Percentiles rank a stretch among this genome's conserved stretches.
Evolutionary conservation across 2,888 invertebrate species (phyloP).

Genomic region (Anthophora plumipes): DNA sequence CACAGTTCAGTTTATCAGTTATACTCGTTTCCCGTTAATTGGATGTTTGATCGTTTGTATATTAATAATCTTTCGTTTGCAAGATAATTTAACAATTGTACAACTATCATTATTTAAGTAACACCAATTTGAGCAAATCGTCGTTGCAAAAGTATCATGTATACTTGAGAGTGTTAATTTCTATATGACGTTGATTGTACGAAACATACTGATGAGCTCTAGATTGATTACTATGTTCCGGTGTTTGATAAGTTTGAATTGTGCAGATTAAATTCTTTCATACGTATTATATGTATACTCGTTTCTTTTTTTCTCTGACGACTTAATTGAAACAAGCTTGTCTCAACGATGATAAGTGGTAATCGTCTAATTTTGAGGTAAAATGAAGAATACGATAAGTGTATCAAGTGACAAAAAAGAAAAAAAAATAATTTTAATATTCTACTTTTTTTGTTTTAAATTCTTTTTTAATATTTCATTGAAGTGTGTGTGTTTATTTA

Average conservation of each 20-base stretch:
- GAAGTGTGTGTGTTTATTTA: too few relatives aligned
- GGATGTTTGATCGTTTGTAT: too few relatives aligned
- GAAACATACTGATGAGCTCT: not conserved
- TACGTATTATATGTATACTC: not conserved
- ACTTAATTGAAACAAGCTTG: not conserved
- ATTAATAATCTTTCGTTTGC: too few relatives aligned
- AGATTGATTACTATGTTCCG: not conserved
- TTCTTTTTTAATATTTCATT: too few relatives aligned
- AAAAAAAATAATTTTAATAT: too few relatives aligned
- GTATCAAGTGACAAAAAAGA: not conserved
- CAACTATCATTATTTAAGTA: not conserved
- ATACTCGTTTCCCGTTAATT: too few relatives aligned
- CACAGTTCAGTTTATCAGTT: too few relatives aligned
- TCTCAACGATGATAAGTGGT: not conserved
- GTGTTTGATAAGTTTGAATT: slow-evolving; percentile 3
- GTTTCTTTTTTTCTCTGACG: not conserved
- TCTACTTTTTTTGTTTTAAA: too few relatives aligned
- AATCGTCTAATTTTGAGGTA: not conserved
- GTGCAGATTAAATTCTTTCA: not conserved
- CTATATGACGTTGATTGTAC: not conserved
- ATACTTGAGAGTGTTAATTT: not conserved
- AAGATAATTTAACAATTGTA: not conserved
- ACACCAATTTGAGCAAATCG: not conserved
- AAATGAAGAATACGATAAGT: not conserved
- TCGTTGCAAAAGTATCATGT: not conserved